phyloP scores from a whole-genome alignment of 2,888 invertebrate genomes.

The Trimorus sp. region DNA sequence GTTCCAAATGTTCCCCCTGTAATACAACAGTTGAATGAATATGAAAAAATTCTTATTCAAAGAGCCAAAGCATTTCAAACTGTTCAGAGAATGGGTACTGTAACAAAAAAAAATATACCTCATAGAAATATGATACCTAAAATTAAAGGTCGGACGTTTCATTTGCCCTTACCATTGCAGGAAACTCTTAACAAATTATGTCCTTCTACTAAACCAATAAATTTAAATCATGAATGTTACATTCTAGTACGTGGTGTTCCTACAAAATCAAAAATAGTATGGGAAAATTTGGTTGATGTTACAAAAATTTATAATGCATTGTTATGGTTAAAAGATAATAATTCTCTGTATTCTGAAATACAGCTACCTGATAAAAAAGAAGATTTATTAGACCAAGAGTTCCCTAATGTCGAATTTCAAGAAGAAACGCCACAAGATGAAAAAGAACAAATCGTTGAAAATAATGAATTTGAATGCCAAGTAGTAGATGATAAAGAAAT shows the following conservation, averaged over 20 bases:
- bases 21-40: slow-evolving; percentile 11
- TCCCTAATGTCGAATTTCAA: slow-evolving; percentile 48
- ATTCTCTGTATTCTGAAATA: slow-evolving; percentile 70
- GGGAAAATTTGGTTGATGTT: slow-evolving; percentile 71
- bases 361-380: not conserved
- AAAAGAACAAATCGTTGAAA: no score
- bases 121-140: slow-evolving; percentile 65
- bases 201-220: slow-evolving; percentile 69
- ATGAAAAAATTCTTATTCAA: slow-evolving; percentile 1
- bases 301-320: slow-evolving; percentile 61
- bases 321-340: slow-evolving; percentile 70
- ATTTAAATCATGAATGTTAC: slow-evolving; percentile 72
- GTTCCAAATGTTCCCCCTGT: not conserved
- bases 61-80: slow-evolving; percentile 1
- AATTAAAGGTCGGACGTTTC: slow-evolving; percentile 64
- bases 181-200: slow-evolving; percentile 6
- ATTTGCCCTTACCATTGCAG: not conserved
- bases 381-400: slow-evolving; percentile 41
- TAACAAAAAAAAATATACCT: not conserved
- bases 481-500: not conserved
- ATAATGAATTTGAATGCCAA: not conserved
- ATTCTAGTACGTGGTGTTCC: slow-evolving; percentile 73
- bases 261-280: slow-evolving; percentile 69
- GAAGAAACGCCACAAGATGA: not conserved
- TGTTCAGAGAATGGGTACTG: not conserved